Evolutionary conservation across 2,797 vertebrate species (phyloP).

Genomic region (Pipistrellus nathusii): DNA sequence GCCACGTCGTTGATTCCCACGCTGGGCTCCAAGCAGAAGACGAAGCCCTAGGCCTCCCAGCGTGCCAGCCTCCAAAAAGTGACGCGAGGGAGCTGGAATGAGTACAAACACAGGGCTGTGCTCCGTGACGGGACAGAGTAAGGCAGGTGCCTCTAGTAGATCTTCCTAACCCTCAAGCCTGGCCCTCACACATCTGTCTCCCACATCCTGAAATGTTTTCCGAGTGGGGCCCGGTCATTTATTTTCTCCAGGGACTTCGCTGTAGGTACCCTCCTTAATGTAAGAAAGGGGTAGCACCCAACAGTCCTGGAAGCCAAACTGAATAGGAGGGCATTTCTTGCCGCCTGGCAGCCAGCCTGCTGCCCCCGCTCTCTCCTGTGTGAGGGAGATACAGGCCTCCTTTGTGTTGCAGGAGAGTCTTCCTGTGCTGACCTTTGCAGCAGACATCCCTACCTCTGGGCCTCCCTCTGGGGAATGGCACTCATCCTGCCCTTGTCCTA

Average conservation of each 20-base stretch:
- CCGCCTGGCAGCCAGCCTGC: neutral
- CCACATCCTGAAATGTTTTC: neutral
- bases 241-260: neutral
- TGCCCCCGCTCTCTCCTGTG: constrained; percentile 9
- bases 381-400: neutral
- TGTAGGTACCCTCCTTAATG: neutral
- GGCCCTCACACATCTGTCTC: accelerated
- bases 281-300: accelerated
- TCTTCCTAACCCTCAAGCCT: neutral
- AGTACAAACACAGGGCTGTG: neutral
- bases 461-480: neutral
- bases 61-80: constrained; percentile 57
- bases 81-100: neutral
- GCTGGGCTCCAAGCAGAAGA: constrained; percentile 70
- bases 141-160: accelerated
- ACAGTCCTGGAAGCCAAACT: accelerated
- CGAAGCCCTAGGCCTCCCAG: constrained; percentile 68
- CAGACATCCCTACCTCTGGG: neutral
- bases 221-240: accelerated
- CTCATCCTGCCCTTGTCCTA: neutral
- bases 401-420: neutral
- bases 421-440: accelerated
- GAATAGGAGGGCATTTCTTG: neutral
- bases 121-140: accelerated
- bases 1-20: constrained; percentile 61